A percentile compares a stretch with the other conserved stretches of the same genome.
Evolutionary conservation across 2,888 invertebrate genomes (phyloP).

Genomic region (Tromatobia lineatoria): DNA sequence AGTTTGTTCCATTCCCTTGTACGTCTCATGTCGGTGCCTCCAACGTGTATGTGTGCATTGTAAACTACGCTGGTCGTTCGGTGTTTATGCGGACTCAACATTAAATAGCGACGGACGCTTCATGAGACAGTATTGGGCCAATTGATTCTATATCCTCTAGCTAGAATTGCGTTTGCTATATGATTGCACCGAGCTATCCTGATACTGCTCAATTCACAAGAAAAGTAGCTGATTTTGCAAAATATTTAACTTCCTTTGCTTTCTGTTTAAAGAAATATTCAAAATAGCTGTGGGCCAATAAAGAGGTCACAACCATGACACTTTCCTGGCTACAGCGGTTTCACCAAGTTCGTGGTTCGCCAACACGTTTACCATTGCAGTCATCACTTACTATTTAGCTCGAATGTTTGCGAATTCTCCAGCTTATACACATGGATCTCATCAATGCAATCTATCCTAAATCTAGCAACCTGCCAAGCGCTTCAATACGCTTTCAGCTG

Average conservation of each 20-base stretch:
- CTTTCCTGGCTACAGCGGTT: neutral
- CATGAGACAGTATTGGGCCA: neutral
- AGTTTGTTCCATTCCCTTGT: slow-evolving; percentile 40
- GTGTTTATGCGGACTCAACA: slow-evolving; percentile 12
- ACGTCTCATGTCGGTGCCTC: neutral
- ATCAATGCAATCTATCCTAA: slow-evolving; percentile 35
- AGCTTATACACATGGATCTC: neutral
- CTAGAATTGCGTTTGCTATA: neutral
- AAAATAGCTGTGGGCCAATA: no score
- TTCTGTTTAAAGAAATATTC: no score
- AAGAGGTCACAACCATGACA: no score
- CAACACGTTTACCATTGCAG: neutral
- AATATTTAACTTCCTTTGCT: no score
- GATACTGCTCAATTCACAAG: neutral
- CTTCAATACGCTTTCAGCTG: slow-evolving; percentile 32
- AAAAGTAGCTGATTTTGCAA: neutral
- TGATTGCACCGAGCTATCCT: neutral
- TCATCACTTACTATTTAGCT: slow-evolving; percentile 35
- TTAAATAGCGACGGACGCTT: slow-evolving; percentile 29
- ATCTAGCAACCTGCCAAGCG: slow-evolving; percentile 20
- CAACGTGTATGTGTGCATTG: slow-evolving; percentile 1
- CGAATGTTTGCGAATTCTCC: slow-evolving; percentile 13
- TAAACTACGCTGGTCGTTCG: neutral
- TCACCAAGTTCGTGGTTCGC: neutral
- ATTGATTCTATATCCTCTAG: neutral